phyloP scores from a whole-genome alignment of 2,113 vertebrate species.

The Nettapus auritus region DNA sequence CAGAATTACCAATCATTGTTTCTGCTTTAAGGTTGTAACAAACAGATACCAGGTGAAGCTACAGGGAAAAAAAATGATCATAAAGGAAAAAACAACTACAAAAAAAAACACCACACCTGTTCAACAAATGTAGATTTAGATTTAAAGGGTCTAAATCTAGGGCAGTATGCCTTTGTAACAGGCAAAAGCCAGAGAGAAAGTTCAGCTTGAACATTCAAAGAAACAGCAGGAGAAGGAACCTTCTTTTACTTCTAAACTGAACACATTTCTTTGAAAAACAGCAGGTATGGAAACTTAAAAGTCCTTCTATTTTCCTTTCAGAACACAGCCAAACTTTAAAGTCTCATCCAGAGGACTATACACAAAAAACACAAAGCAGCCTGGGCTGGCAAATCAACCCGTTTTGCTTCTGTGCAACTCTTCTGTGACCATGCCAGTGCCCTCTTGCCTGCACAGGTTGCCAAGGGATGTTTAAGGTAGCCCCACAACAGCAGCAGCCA shows the following conservation, averaged over 20 bases:
- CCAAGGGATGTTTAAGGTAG: neutral
- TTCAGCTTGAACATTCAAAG: constrained; percentile 22
- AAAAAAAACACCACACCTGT: neutral
- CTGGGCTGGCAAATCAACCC: neutral
- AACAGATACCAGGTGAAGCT: neutral
- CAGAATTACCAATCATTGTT: neutral
- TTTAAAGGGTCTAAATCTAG: constrained; percentile 1
- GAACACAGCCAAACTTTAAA: neutral
- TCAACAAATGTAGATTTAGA: neutral
- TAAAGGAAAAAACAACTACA: too few species aligned
- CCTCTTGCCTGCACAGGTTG: neutral
- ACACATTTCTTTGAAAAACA: neutral
- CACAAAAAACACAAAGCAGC: neutral
- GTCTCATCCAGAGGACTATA: neutral
- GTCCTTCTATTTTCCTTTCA: neutral
- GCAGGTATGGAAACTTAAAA: neutral
- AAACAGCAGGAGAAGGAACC: constrained; percentile 1
- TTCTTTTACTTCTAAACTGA: constrained; percentile 18
- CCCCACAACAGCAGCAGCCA: neutral
- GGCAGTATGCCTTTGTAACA: neutral
- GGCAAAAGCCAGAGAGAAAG: neutral
- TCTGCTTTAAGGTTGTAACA: neutral
- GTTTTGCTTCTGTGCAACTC: neutral
- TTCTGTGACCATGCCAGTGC: neutral
- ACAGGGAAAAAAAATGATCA: too few species aligned